These are phyloP conservation scores for Ianthella basta DNA, from an alignment of 37 sponge, comb jelly and placozoan species.

Conservation along the genomic window DNA sequence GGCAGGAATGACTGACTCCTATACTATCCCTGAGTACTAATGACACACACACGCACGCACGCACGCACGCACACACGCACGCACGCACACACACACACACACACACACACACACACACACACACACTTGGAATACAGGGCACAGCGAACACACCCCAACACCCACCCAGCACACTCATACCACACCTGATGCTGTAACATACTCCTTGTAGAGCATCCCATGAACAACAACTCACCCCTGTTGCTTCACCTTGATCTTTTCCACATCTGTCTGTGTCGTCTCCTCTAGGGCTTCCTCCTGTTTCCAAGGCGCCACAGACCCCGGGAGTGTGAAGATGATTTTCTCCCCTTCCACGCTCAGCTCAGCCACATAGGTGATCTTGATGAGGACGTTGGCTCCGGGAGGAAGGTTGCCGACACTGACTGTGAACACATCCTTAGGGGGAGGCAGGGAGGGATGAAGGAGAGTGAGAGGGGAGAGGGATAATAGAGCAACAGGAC, in stretches of 20 bases:
- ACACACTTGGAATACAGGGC: too few species aligned
- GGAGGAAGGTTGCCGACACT: slow-evolving; percentile 98
- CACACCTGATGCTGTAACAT: too few species aligned
- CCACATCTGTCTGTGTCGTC: slow-evolving; percentile 85
- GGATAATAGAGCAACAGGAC: too few species aligned
- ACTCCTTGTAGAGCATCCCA: too few species aligned
- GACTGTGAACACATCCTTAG: slow-evolving; percentile 98
- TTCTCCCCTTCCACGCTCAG: slow-evolving; percentile 89
- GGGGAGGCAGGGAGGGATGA: slow-evolving; percentile 25
- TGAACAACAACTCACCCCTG: slow-evolving; percentile 59
- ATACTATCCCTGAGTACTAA: too few species aligned
- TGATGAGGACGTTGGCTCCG: slow-evolving; percentile 94
- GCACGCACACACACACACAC: not conserved
- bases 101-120: not conserved
- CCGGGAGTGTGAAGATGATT: slow-evolving; percentile 87
- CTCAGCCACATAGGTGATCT: slow-evolving; percentile 99
- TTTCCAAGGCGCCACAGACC: slow-evolving; percentile 95
- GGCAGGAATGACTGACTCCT: too few species aligned
- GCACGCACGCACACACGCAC: slow-evolving; percentile 14
- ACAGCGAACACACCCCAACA: too few species aligned
- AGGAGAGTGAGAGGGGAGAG: slow-evolving; percentile 5
- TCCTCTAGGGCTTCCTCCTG: slow-evolving; percentile 80
- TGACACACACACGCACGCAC: not conserved
- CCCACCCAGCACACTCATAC: too few species aligned
- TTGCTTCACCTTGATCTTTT: slow-evolving; percentile 82